Conservation (phyloP, 2,888 invertebrate genomes). For the Sarcophaga rosellei region DNA sequence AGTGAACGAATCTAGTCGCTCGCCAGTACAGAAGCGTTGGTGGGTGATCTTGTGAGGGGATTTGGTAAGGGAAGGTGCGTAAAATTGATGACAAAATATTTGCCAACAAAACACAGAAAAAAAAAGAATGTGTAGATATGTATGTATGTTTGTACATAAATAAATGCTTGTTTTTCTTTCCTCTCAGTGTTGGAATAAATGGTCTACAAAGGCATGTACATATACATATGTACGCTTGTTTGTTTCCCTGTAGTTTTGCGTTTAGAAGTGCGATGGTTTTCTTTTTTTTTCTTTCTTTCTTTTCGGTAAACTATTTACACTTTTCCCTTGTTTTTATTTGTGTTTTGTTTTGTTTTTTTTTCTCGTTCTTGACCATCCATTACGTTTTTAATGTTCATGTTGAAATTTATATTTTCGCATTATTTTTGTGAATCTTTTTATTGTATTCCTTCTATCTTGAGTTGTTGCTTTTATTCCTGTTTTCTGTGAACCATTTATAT, state of each 20-base stretch:
- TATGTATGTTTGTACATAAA: not conserved
- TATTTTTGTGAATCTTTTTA: slow-evolving; percentile 21
- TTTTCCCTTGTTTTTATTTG: too few species aligned
- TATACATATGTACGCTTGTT: too few species aligned
- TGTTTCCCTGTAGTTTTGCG: too few species aligned
- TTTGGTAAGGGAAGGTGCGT: slow-evolving; percentile 3
- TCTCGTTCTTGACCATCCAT: slow-evolving; percentile 39
- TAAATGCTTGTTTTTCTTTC: too few species aligned
- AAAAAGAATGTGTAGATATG: not conserved
- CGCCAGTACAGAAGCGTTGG: not conserved
- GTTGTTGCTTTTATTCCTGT: slow-evolving; percentile 48
- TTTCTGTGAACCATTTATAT: slow-evolving; percentile 9
- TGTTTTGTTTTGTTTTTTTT: not conserved
- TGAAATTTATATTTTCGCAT: slow-evolving; percentile 33
- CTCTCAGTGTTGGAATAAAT: too few species aligned
- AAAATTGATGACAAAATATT: slow-evolving; percentile 30
- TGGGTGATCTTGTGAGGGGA: not conserved
- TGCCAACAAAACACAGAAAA: not conserved
- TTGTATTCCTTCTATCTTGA: slow-evolving; percentile 39
- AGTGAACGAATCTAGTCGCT: not conserved
- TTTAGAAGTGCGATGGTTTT: slow-evolving; percentile 1
- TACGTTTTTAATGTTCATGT: slow-evolving; percentile 18
- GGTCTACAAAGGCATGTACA: too few species aligned
- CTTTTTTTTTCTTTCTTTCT: slow-evolving; percentile 13
- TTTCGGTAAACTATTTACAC: not conserved